phyloP scores from a whole-genome alignment of 2,888 invertebrate species.

The Heliconius hortense region DNA sequence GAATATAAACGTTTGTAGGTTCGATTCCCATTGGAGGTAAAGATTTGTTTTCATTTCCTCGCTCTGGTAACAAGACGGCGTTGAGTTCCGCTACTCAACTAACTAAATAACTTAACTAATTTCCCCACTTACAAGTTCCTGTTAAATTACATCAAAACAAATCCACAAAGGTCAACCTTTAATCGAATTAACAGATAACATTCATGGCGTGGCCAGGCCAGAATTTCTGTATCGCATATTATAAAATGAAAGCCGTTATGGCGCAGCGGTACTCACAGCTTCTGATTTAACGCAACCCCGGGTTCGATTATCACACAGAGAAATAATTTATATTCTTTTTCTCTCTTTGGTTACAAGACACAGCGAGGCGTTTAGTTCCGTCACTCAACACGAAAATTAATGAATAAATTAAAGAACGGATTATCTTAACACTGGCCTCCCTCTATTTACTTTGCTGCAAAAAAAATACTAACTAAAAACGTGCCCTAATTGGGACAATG shows the following conservation, averaged over 20 bases:
- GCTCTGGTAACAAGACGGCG: background rate
- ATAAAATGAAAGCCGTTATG: background rate
- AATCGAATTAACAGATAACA: background rate
- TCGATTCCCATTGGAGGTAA: background rate
- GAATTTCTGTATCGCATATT: background rate
- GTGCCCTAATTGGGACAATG: conserved; percentile 65
- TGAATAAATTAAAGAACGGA: no score
- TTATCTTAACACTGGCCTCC: no score
- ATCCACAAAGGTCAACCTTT: background rate
- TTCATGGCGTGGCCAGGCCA: background rate
- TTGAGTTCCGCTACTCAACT: background rate
- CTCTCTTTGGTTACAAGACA: no score
- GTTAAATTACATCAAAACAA: background rate
- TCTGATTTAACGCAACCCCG: no score
- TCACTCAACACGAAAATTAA: no score
- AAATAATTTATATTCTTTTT: no score
- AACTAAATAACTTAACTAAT: no score
- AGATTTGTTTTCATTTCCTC: background rate
- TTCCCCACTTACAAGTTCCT: background rate
- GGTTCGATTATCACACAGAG: no score
- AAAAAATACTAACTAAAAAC: conserved; percentile 56
- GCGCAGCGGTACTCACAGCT: no score
- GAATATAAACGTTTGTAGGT: background rate
- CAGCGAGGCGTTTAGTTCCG: no score
- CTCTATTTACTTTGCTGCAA: no score